phyloP scores from a whole-genome alignment of 2,797 vertebrate genomes.

The Anguilla anguilla region DNA sequence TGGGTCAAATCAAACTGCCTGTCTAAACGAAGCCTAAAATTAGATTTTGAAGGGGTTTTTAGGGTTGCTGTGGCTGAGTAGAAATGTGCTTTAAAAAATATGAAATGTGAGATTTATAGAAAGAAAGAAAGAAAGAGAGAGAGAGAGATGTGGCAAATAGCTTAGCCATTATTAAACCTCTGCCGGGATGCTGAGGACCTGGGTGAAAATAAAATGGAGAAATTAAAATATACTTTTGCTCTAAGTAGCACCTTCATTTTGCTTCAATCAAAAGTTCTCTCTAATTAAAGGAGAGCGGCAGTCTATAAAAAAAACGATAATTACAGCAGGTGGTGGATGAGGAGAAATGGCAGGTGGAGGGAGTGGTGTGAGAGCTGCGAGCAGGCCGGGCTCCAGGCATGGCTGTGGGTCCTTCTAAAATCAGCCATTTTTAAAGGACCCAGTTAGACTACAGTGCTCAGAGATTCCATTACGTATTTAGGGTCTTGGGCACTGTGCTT shows the following conservation, averaged over 20 bases:
- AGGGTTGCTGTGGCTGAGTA: background rate
- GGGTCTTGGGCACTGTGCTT: slow-evolving; percentile 41
- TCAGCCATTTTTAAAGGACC: background rate
- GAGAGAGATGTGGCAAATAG: background rate
- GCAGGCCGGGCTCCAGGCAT: slow-evolving; percentile 54
- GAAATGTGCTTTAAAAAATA: background rate
- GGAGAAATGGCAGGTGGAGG: slow-evolving; percentile 32
- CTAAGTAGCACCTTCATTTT: slow-evolving; percentile 40
- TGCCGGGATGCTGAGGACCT: background rate
- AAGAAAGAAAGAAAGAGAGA: background rate
- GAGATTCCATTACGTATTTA: too few relatives aligned
- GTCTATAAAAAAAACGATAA: slow-evolving; percentile 38
- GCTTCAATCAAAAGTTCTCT: slow-evolving; percentile 40
- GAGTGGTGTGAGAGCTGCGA: slow-evolving; percentile 41
- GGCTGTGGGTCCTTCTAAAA: slow-evolving; percentile 49
- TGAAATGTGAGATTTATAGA: background rate
- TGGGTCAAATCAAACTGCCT: background rate
- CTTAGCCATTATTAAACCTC: background rate
- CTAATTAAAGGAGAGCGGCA: slow-evolving; percentile 55
- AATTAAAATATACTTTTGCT: slow-evolving; percentile 10
- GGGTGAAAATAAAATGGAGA: background rate
- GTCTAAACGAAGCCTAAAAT: background rate
- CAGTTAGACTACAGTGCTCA: slow-evolving; percentile 45
- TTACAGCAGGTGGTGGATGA: slow-evolving; percentile 38
- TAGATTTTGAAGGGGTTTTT: background rate